These are phyloP conservation scores for Planiliza haematocheilus DNA, from an alignment of 2,113 vertebrate species.

Conservation along the genomic window DNA sequence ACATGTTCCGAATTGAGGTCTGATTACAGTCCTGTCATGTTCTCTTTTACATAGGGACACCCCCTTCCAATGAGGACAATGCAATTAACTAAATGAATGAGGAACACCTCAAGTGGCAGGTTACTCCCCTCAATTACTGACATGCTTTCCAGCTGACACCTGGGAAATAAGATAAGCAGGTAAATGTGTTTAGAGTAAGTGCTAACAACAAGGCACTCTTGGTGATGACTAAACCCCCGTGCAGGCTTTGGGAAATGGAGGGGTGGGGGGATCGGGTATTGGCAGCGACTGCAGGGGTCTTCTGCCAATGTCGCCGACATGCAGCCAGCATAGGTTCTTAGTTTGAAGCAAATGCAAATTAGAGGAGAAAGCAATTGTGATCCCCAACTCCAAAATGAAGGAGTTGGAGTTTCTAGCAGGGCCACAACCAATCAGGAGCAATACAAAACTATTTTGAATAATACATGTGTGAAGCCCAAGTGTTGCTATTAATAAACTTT, in stretches of 20 bases:
- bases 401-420: slow-evolving; percentile 24
- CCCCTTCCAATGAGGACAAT: slow-evolving; percentile 47
- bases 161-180: slow-evolving; percentile 76
- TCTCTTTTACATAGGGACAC: slow-evolving; percentile 20
- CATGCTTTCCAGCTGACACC: slow-evolving; percentile 60
- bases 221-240: slow-evolving; percentile 67
- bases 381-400: background rate
- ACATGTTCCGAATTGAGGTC: slow-evolving; percentile 27
- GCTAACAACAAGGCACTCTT: slow-evolving; percentile 72
- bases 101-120: slow-evolving; percentile 58
- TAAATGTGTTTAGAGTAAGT: slow-evolving; percentile 72
- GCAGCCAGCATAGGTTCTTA: slow-evolving; percentile 51
- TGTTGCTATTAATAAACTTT: slow-evolving; percentile 38
- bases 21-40: slow-evolving; percentile 64
- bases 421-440: slow-evolving; percentile 23
- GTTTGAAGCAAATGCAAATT: slow-evolving; percentile 63
- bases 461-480: slow-evolving; percentile 25
- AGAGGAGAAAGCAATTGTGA: slow-evolving; percentile 45
- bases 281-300: slow-evolving; percentile 55
- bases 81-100: slow-evolving; percentile 70
- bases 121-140: slow-evolving; percentile 70
- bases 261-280: slow-evolving; percentile 54
- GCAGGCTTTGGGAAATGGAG: slow-evolving; percentile 44
- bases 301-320: slow-evolving; percentile 55
- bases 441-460: slow-evolving; percentile 25